Evolutionary conservation across 2,888 invertebrate genomes (phyloP).

Genomic region (Drosophila crucigera): DNA sequence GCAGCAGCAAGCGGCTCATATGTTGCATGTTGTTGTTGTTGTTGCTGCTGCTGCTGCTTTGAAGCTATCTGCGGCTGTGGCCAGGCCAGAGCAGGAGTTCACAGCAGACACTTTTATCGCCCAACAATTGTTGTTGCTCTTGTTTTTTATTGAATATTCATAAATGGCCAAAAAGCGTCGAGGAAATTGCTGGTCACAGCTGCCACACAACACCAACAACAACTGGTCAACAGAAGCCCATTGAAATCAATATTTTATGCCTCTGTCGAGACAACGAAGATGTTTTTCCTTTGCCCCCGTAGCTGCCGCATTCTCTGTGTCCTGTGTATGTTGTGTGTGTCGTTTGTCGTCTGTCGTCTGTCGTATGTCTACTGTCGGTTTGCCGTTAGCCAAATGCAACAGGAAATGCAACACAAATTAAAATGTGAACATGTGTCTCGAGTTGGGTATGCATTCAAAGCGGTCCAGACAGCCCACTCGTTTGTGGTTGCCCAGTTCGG

Average conservation of each 20-base stretch:
- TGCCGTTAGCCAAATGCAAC: conserved; percentile 63
- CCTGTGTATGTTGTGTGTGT: background rate
- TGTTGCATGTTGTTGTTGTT: conserved; percentile 44
- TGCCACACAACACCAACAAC: conserved; percentile 22
- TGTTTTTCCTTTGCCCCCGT: conserved; percentile 31
- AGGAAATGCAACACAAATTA: conserved; percentile 79
- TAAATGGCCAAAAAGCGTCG: conserved; percentile 71
- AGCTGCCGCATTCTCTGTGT: background rate
- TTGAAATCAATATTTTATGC: conserved; percentile 80
- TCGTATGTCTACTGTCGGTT: background rate
- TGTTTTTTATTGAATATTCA: conserved; percentile 83
- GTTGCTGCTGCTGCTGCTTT: background rate
- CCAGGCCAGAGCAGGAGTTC: conserved; percentile 37
- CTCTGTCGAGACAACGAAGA: conserved; percentile 56
- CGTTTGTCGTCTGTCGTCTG: background rate
- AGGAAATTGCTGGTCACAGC: conserved; percentile 49
- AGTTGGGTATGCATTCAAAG: conserved; percentile 31
- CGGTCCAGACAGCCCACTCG: conserved; percentile 59
- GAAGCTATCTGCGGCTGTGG: conserved; percentile 64
- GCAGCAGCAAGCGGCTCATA: conserved; percentile 38
- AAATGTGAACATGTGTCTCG: conserved; percentile 72
- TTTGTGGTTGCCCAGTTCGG: conserved; percentile 55
- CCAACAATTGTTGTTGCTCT: conserved; percentile 40
- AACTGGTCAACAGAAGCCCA: conserved; percentile 36
- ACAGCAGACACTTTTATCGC: conserved; percentile 82